Base-by-base conservation (phyloP, 2,113 vertebrate species). In the Verasper variegatus region DNA sequence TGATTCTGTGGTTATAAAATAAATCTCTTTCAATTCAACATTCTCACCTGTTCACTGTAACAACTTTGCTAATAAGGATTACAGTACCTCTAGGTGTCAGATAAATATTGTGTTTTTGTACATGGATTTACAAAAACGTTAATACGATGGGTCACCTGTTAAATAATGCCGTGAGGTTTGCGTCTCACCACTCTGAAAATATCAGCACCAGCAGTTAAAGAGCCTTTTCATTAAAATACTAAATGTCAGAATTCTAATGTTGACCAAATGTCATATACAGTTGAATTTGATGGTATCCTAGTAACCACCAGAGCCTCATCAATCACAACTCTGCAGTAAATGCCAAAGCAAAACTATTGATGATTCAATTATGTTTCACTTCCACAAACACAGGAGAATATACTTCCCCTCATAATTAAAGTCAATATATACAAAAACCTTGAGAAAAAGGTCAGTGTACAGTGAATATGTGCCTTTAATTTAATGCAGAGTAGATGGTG, bases 291-390 rank as follows among this genome's bases (percentile, higher is more conserved):
- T 18, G 8, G 47, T 56, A 67, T 40, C 65, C 49, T 51, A 13
- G 56, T 37, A 67, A 42, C 56, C 27, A 63, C 57, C 26, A 51
- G 27, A 42, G 71, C 51, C 7, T 5, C 52, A 58, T 80, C 59
- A 52, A 51, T 72, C 27, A 62, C 20, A 21, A n/a, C 24, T 21
- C 9, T 59, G 31, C 20, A 57, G 51, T 52, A 63, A 71, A 76
- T 71, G 61, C 2, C 51, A 72, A 20, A 62, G 14, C 9, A 5
- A 40, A 51, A 73, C 7, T 64, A 17, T 56, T 14, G 9, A 23
- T 45, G 20, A 63, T 59, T 58, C 40, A 77, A 75, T 65, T 17
- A 56, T 62, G 6, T 37, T 54, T 58, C 13, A 20, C 42, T 20
- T 17, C 31, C 52, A 15, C 27, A 52, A 63, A 71, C 35, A 55